Evolutionary conservation across 2,113 vertebrate genomes (phyloP), one percentile per base, ranked within the genome.

Genomic region (Lota lota): DNA sequence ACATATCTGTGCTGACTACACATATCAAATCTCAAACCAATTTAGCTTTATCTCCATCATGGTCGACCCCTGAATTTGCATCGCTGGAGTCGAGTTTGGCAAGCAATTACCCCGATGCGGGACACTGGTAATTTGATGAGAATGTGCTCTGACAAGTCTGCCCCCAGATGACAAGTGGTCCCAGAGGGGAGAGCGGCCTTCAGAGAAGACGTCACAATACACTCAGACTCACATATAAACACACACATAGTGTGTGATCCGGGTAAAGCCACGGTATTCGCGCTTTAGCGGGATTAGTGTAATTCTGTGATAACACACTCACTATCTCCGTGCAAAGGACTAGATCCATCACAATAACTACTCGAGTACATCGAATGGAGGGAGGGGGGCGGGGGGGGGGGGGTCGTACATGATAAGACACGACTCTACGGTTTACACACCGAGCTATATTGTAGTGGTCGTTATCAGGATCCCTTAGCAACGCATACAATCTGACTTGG

Each of bases 31-130:
- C 84, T 88, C 81, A 79, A 79, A 85, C 84, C 84, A 86, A 89
- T 89, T 89, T 89, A 81, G 77, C 77, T 84, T 89, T 87, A 88
- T 85, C 88, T 86, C 83, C 81, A 89, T 91, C 89, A 89, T 69
- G 67, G 81, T 79, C 84, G 76, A 85, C 79, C 83, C 75, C 81
- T 80, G 81, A 85, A 85, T 90, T 80, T 88, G 88, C 86, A 87
- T 89, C 86, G 80, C 85, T 81, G 73, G 78, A 87, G 83, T 79
- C 75, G 82, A 47, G 69, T 87, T 86, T 89, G 88, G 88, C 85
- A 85, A 88, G 88, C 90, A 91, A 91, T 92, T 91, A 91, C 85
- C 82, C 72, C 88, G 66, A 84, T 88, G 87, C 81, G 82, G 82
- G 82, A 83, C 82, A 80, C 78, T 10, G 78, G 73, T 87, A 84